Evolutionary conservation across 2,888 invertebrate species (phyloP), one percentile per base, ranked within the genome.

Genomic region (Hydriomena furcata): DNA sequence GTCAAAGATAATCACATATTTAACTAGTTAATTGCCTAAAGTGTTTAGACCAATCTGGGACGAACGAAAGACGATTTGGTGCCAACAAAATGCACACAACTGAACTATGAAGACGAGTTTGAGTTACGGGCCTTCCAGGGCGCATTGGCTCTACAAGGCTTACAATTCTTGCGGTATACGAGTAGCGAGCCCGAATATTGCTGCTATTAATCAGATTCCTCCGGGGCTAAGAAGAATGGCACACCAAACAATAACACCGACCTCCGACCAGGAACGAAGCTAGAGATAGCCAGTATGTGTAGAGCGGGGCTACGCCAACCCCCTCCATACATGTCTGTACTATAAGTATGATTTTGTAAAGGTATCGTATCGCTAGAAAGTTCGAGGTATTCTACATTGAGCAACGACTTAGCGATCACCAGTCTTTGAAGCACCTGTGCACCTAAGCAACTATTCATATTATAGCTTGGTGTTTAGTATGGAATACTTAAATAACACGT

Each of bases 151-250:
- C 64, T 72, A 73, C 73, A 75, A 76, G 53, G 49, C 49, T 65
- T 72, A 73, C 73, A 75, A 76, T 79, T 75, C 77, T 73, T 76
- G 77, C 58, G 78, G 81, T 79, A 68, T 71, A 72, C 71, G 65
- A 55, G 63, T 64, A 64, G 70, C 70, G 70, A 65, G 73, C 78
- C 59, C 74, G 73, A 82, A 82, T 84, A 85, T 84, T 84, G 70
- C 80, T 65, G 79, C 79, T 79, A 86, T 87, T 85, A 84, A 86
- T 87, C 83, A 83, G 82, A 72, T 81, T 79, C 73, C 70, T 73
- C 63, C 57, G 53, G 66, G 38, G 66, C 66, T 61, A 65, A 69
- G 77, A 82, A 82, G 78, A 83, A 84, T 79, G 73, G 76, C 68
- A 69, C 71, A 65, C 73, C 71, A 73, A 81, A 80, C 79, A 79